Conservation (phyloP, 1,140 invertebrate species). For the Argopecten irradians region DNA sequence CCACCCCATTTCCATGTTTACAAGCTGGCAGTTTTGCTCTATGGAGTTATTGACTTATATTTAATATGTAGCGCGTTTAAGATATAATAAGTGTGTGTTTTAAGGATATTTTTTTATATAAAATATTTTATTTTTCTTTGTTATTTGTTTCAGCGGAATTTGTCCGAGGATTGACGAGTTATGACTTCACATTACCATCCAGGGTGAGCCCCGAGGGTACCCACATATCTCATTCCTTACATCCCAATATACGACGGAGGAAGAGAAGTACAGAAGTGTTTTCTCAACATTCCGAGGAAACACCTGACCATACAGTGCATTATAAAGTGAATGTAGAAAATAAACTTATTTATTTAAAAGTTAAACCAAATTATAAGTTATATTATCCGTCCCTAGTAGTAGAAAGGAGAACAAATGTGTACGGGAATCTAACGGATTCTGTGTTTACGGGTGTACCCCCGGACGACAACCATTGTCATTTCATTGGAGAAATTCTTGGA, state of each 20-base stretch:
- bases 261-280: slow-evolving; percentile 45
- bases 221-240: slow-evolving; percentile 80
- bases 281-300: slow-evolving; percentile 53
- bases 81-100: too few species aligned
- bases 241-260: slow-evolving; percentile 49
- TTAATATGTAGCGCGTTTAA: too few species aligned
- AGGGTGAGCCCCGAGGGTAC: slow-evolving; percentile 80
- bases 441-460: slow-evolving; percentile 39
- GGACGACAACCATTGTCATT: slow-evolving; percentile 82
- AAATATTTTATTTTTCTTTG: slow-evolving; percentile 31
- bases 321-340: slow-evolving; percentile 80
- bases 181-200: slow-evolving; percentile 80
- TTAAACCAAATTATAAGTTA: slow-evolving; percentile 83
- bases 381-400: slow-evolving; percentile 84
- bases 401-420: slow-evolving; percentile 81
- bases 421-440: slow-evolving; percentile 74
- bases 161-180: slow-evolving; percentile 72
- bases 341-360: slow-evolving; percentile 79
- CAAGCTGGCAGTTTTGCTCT: too few species aligned
- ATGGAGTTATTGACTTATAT: too few species aligned
- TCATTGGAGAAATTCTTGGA: slow-evolving; percentile 84
- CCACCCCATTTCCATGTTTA: too few species aligned
- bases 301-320: slow-evolving; percentile 74
- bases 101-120: too few species aligned
- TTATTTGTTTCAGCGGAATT: slow-evolving; percentile 63